Base-by-base conservation (phyloP, 1,140 invertebrate species). In the Teleopsis dalmanni region DNA sequence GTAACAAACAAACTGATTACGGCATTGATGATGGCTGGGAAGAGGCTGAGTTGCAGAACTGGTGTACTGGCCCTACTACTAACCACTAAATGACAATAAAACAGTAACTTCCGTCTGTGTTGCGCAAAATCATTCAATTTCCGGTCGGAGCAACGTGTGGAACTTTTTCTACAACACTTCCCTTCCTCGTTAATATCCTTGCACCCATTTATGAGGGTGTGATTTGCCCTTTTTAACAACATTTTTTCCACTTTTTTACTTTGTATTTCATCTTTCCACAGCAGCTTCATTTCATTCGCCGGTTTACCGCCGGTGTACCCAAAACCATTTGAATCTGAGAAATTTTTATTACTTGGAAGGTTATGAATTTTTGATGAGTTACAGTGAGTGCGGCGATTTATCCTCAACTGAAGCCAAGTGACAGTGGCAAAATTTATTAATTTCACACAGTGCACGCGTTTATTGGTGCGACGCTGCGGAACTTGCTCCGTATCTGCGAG, bases 71-170 rank as follows among this genome's bases (percentile, higher is more conserved):
- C n/a, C n/a, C n/a, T n/a, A n/a, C n/a, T n/a, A n/a, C 56, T 62
- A 65, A 65, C 62, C 62, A 65, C 62, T 65, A 65, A 65, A 65
- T 65, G 62, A 65, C 62, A 65, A 65, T 65, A 65, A 65, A 65
- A 59, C 60, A 65, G 62, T 58, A 60, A 65, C 62, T 65, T 65
- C 62, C 62, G 62, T 59, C 62, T 54, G 25, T 43, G 31, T 35
- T 65, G 64, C 61, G 61, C 57, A 62, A 65, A 65, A 65, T 65
- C 62, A 65, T 65, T 65, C 62, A 65, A 65, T 65, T 65, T 65
- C 62, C 62, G 62, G 41, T 43, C 26, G 4, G 41, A 43, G 26
- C 41, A 3, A 14, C 26, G 26, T 19, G 25, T 13, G 29, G n/a
- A 16, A n/a, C 23, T 7, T n/a, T 7, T 13, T 5, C 14, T 19